phyloP scores from a whole-genome alignment of 1,140 invertebrate genomes.

The Mizuhopecten yessoensis region DNA sequence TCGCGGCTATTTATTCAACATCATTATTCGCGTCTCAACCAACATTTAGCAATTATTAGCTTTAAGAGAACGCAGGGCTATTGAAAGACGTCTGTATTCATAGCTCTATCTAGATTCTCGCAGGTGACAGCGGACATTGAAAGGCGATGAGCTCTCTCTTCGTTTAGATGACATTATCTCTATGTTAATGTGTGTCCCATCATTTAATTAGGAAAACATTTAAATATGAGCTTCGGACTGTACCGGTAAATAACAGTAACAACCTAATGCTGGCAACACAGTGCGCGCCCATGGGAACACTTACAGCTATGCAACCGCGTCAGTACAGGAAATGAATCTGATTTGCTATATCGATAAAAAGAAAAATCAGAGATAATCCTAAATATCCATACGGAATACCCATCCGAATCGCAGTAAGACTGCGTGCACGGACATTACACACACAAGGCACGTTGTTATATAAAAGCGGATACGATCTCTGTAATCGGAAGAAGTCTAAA shows the following conservation, averaged over 20 bases:
- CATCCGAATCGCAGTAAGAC: constrained; percentile 3
- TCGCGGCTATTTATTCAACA: constrained; percentile 49
- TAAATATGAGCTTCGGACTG: constrained; percentile 47
- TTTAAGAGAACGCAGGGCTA: constrained; percentile 42
- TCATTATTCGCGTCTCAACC: constrained; percentile 49
- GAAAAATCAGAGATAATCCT: neutral
- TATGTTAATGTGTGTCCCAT: constrained; percentile 57
- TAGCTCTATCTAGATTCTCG: constrained; percentile 42
- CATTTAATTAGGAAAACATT: constrained; percentile 56
- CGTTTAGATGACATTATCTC: constrained; percentile 51
- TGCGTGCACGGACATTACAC: neutral
- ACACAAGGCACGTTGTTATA: constrained; percentile 38
- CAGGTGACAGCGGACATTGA: constrained; percentile 59
- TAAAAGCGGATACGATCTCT: constrained; percentile 38
- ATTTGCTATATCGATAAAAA: constrained; percentile 28
- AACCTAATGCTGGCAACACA: neutral
- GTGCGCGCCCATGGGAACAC: neutral
- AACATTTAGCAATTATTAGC: constrained; percentile 57
- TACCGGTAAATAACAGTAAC: neutral
- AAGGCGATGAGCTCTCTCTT: constrained; percentile 48
- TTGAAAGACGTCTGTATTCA: constrained; percentile 47
- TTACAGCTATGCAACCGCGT: constrained; percentile 19
- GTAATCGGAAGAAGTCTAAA: constrained; percentile 33
- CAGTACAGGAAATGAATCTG: constrained; percentile 32
- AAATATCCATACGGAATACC: neutral